These are phyloP conservation scores for Tursiops truncatus DNA, from an alignment of 2,113 vertebrate genomes.

Conservation along the genomic window DNA sequence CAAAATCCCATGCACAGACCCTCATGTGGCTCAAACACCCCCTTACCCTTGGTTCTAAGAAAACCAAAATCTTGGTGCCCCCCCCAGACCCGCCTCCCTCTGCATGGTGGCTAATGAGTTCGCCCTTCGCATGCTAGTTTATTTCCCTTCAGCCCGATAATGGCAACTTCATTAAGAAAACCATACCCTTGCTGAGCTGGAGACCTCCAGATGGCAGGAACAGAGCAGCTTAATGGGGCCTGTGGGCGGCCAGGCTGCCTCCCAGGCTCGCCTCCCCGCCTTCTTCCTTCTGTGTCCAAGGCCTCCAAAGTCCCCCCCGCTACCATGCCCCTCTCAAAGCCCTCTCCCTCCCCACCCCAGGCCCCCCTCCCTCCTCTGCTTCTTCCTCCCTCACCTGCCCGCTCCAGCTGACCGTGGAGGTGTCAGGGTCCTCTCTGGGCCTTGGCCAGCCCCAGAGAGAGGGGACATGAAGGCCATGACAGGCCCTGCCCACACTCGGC, in stretches of 20 bases:
- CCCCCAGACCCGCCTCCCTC: not conserved
- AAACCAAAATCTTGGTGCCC: rapidly evolving
- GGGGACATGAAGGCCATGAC: not conserved
- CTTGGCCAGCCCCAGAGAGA: not conserved
- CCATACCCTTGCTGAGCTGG: not conserved
- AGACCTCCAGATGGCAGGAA: not conserved
- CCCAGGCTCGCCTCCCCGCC: no score
- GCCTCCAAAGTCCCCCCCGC: not conserved
- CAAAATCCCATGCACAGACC: not conserved
- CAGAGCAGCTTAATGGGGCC: not conserved
- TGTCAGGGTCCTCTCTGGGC: not conserved
- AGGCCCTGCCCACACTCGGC: not conserved
- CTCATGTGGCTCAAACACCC: not conserved
- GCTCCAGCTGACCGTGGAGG: not conserved
- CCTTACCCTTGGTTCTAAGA: not conserved
- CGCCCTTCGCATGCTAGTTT: not conserved
- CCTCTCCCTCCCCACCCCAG: rapidly evolving
- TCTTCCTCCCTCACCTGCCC: not conserved
- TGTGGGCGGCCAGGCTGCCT: not conserved
- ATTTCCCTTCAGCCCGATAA: constrained; percentile 53
- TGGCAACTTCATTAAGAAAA: constrained; percentile 57
- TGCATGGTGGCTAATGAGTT: rapidly evolving
- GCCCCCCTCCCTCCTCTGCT: rapidly evolving
- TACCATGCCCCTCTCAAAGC: not conserved
- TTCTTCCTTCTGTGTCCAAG: not conserved